Evolutionary conservation across 2,888 invertebrate species (phyloP).

Genomic region (Drosophila monieri): DNA sequence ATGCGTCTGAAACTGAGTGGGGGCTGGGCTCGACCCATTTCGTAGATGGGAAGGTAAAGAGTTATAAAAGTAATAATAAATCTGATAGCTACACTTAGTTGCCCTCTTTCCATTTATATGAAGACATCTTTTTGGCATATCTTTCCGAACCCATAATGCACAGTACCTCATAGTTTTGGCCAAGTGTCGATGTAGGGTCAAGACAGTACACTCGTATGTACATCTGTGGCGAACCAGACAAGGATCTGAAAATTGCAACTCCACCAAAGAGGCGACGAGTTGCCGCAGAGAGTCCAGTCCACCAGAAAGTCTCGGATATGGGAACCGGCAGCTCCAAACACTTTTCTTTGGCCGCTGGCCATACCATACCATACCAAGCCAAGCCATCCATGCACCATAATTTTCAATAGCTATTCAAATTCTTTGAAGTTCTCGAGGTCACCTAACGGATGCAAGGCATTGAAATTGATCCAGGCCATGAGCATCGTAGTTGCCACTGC

Average conservation of each 20-base stretch:
- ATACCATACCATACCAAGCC: slow-evolving; percentile 24
- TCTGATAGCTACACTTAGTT: not conserved
- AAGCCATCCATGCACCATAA: slow-evolving; percentile 59
- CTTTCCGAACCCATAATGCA: slow-evolving; percentile 31
- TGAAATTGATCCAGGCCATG: slow-evolving; percentile 66
- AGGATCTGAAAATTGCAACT: slow-evolving; percentile 53
- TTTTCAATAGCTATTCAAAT: slow-evolving; percentile 68
- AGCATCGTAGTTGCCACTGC: slow-evolving; percentile 54
- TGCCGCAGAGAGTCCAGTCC: not conserved
- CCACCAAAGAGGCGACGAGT: slow-evolving; percentile 9
- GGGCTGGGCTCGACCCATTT: slow-evolving; percentile 37
- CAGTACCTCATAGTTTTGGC: slow-evolving; percentile 27
- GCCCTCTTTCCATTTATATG: slow-evolving; percentile 20
- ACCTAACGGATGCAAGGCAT: slow-evolving; percentile 64
- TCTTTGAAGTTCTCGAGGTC: slow-evolving; percentile 64
- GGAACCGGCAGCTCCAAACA: slow-evolving; percentile 52
- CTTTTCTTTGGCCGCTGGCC: slow-evolving; percentile 60
- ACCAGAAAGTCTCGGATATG: slow-evolving; percentile 19
- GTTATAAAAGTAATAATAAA: not conserved
- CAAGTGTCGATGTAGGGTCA: slow-evolving; percentile 50
- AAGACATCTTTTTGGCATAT: slow-evolving; percentile 32
- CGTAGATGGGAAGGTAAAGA: not conserved
- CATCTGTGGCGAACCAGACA: slow-evolving; percentile 50
- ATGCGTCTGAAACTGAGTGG: slow-evolving; percentile 24
- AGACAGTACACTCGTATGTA: slow-evolving; percentile 46